Evolutionary conservation across 2,888 invertebrate species (phyloP).

Genomic region (Microctonus aethiopoides): DNA sequence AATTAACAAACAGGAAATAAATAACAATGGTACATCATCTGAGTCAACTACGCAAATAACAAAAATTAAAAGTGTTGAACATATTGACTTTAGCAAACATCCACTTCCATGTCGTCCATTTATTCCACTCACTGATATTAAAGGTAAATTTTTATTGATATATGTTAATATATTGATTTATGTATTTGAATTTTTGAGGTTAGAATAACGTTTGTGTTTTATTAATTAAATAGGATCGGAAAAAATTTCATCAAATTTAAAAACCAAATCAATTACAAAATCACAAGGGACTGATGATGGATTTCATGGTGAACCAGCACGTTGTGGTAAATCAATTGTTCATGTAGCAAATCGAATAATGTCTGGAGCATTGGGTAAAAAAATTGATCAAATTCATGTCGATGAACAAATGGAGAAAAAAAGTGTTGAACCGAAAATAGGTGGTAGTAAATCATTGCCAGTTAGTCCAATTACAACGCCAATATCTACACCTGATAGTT

Average conservation of each 20-base stretch:
- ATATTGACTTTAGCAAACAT: conserved; percentile 72
- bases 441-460: conserved; percentile 79
- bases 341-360: conserved; percentile 67
- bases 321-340: conserved; percentile 76
- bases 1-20: conserved; percentile 45
- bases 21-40: conserved; percentile 15
- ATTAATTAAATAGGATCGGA: neutral
- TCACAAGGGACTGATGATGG: conserved; percentile 79
- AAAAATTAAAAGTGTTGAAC: conserved; percentile 37
- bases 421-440: conserved; percentile 50
- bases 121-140: conserved; percentile 49
- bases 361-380: conserved; percentile 54
- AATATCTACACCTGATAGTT: conserved; percentile 70
- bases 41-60: conserved; percentile 12
- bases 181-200: neutral
- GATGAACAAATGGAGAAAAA: conserved; percentile 30
- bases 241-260: conserved; percentile 30
- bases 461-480: conserved; percentile 77
- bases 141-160: conserved; percentile 44
- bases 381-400: conserved; percentile 9
- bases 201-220: too few species aligned
- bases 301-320: conserved; percentile 72
- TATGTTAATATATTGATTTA: neutral
- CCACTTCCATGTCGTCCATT: conserved; percentile 74
- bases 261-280: conserved; percentile 53